Evolutionary conservation across 1,140 invertebrate genomes (phyloP).

Genomic region (Microplitis demolitor): DNA sequence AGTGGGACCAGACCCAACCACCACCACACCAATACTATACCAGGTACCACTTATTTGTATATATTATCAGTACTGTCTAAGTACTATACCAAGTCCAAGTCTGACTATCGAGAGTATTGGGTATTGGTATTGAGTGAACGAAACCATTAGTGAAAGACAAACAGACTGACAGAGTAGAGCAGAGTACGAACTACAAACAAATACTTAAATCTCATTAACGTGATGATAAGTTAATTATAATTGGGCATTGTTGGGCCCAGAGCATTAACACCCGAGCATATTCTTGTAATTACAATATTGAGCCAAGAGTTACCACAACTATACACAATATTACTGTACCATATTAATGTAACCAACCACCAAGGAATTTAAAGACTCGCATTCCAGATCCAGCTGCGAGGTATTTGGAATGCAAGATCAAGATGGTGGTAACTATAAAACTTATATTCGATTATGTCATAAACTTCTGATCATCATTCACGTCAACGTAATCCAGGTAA

Average conservation of each 20-base stretch:
- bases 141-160: not conserved
- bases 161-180: not conserved
- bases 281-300: not conserved
- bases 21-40: not conserved
- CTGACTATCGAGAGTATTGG: too few species aligned
- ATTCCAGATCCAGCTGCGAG: slow-evolving; percentile 39
- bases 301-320: not conserved
- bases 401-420: slow-evolving; percentile 47
- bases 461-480: slow-evolving; percentile 37
- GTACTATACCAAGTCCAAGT: too few species aligned
- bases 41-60: not conserved
- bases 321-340: not conserved
- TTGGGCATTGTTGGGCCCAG: too few species aligned
- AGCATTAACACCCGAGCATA: too few species aligned
- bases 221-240: too few species aligned
- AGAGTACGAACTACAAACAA: not conserved
- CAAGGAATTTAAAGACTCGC: slow-evolving; percentile 13
- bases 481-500: slow-evolving; percentile 38
- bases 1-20: not conserved
- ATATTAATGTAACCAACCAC: slow-evolving; percentile 7
- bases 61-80: not conserved
- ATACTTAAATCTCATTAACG: not conserved
- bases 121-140: not conserved
- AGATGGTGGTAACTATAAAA: slow-evolving; percentile 46
- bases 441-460: slow-evolving; percentile 42